These are phyloP conservation scores for Tigriopus californicus DNA, from an alignment of 2,888 invertebrate species.

Conservation along the genomic window DNA sequence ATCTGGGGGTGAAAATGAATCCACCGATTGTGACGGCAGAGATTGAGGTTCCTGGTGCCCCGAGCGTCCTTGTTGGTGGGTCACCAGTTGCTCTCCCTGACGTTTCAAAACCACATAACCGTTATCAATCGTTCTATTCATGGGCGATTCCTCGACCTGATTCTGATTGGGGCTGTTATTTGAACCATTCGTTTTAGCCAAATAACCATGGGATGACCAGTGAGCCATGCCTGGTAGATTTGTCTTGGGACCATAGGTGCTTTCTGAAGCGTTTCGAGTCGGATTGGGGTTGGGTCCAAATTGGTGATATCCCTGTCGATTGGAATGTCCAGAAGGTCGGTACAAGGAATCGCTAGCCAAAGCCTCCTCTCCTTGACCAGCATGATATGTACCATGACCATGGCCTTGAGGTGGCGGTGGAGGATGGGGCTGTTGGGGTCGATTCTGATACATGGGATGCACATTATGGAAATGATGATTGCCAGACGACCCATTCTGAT, in stretches of 20 bases:
- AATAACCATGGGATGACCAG: conserved; percentile 16
- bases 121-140: neutral
- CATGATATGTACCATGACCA: neutral
- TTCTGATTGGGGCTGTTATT: neutral
- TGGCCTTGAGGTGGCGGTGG: neutral
- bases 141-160: neutral
- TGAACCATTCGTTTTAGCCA: conserved; percentile 6
- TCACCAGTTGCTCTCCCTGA: neutral
- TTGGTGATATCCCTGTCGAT: neutral
- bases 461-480: no score
- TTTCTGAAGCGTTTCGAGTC: neutral
- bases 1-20: neutral
- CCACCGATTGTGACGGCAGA: neutral
- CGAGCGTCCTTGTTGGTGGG: neutral
- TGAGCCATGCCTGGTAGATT: conserved; percentile 5
- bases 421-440: neutral
- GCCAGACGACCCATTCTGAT: no score
- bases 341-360: conserved; percentile 14
- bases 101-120: neutral
- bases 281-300: neutral
- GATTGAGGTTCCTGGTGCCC: neutral
- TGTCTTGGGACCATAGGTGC: neutral
- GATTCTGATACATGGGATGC: no score
- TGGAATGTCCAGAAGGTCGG: neutral
- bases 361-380: neutral